Conservation (phyloP, 2,113 vertebrate genomes). For the Carlito syrichta region DNA sequence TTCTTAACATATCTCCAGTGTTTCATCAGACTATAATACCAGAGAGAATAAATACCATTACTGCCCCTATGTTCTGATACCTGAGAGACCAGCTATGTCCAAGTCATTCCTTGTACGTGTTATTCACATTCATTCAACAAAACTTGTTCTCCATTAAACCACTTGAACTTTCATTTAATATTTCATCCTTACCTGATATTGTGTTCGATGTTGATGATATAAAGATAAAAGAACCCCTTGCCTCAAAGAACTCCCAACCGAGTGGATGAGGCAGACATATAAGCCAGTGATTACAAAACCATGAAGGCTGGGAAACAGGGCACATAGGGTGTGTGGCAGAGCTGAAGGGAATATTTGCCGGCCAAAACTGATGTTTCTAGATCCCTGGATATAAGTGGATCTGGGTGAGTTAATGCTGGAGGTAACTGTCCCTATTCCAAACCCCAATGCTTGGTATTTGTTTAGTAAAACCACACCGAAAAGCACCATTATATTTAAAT, state of each 20-base stretch:
- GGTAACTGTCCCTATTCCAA: neutral
- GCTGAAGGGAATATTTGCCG: no score
- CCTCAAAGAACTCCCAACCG: neutral
- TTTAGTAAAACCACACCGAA: neutral
- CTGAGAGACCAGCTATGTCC: neutral
- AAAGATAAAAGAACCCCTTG: neutral
- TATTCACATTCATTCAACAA: neutral
- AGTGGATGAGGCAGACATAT: neutral
- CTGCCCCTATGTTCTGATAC: neutral
- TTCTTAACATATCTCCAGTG: neutral
- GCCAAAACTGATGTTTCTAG: no score
- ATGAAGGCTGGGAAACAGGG: no score
- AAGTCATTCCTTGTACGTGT: neutral
- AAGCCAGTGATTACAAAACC: neutral
- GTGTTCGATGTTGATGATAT: neutral
- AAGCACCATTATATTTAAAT: neutral
- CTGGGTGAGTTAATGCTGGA: neutral
- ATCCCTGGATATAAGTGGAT: rapidly evolving
- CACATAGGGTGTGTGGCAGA: no score
- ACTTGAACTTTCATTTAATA: neutral
- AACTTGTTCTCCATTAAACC: neutral
- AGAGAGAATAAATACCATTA: neutral
- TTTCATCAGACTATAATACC: neutral
- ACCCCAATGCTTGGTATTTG: neutral
- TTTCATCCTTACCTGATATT: neutral